Evolutionary conservation across 2,888 invertebrate species (phyloP).

Genomic region (Conus canariensis): DNA sequence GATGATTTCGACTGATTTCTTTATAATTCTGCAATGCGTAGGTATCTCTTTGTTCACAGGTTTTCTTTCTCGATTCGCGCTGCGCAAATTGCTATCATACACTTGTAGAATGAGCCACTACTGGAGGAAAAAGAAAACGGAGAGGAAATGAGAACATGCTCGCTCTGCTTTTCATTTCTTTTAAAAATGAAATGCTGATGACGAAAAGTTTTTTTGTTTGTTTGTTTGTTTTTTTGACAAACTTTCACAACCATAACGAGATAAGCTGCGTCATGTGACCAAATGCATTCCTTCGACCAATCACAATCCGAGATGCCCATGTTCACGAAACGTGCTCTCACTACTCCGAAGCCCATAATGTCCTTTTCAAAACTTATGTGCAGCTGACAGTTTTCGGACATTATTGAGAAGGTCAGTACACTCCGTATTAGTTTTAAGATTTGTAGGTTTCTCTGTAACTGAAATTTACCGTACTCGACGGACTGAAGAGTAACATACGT

Average conservation of each 20-base stretch:
- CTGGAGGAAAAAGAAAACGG: too few relatives aligned
- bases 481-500: neutral
- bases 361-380: neutral
- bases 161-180: too few relatives aligned
- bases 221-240: neutral
- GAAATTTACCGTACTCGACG: neutral
- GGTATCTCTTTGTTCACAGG: too few relatives aligned
- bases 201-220: too few relatives aligned
- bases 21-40: too few relatives aligned
- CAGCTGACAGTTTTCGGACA: neutral
- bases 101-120: too few relatives aligned
- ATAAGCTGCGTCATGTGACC: neutral
- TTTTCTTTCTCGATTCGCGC: too few relatives aligned
- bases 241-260: neutral
- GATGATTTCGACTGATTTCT: too few relatives aligned
- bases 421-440: neutral
- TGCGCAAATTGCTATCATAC: too few relatives aligned
- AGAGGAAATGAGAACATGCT: too few relatives aligned
- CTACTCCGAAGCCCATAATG: constrained; percentile 21
- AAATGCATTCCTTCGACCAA: neutral
- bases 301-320: neutral
- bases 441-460: neutral
- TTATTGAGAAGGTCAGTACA: neutral
- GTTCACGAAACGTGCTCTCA: neutral
- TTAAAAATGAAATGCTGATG: too few relatives aligned